Conservation (phyloP, 2,888 invertebrate species). For the Melipona bicolor region DNA sequence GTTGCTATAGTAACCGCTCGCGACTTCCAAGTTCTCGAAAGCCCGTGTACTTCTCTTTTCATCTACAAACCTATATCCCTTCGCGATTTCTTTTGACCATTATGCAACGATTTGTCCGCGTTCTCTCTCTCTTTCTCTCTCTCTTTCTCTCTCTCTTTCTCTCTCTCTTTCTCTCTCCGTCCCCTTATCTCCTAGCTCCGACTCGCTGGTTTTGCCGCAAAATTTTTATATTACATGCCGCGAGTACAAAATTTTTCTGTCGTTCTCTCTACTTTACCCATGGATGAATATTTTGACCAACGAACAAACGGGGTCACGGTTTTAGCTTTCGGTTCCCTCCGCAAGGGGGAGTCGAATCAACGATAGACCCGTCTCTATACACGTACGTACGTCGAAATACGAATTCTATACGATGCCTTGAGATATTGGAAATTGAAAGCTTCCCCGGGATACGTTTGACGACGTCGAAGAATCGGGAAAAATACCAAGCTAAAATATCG, state of each 20-base stretch:
- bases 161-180: background rate
- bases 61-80: constrained; percentile 61
- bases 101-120: constrained; percentile 65
- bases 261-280: background rate
- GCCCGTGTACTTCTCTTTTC: constrained; percentile 60
- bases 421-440: constrained; percentile 38
- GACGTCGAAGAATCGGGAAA: constrained; percentile 12
- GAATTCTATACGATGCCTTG: background rate
- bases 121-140: background rate
- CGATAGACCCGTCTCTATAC: constrained; percentile 1
- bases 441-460: background rate
- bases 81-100: constrained; percentile 66
- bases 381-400: background rate
- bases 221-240: constrained; percentile 7
- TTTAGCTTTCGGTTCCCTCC: background rate
- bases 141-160: background rate
- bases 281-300: background rate
- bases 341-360: constrained; percentile 12
- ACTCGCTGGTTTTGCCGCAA: background rate
- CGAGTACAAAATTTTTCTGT: background rate
- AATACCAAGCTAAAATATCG: background rate
- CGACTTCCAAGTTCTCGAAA: constrained; percentile 66
- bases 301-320: background rate
- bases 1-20: constrained; percentile 80
- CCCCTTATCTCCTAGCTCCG: too few species aligned